Evolutionary conservation across 2,797 vertebrate genomes (phyloP).

Genomic region (Sebastes iracundus): DNA sequence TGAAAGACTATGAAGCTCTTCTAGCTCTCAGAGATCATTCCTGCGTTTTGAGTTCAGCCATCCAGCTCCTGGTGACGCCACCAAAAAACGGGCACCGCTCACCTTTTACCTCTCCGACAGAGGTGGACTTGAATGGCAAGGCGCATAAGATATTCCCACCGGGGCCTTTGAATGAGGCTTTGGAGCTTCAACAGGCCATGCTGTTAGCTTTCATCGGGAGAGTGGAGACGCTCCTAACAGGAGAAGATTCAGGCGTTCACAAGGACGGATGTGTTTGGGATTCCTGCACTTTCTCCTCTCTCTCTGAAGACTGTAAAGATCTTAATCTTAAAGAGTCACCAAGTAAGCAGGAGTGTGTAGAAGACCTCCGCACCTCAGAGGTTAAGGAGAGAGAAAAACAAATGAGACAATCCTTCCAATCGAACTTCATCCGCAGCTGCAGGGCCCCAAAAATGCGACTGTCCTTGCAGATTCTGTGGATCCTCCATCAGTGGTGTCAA

Average conservation of each 20-base stretch:
- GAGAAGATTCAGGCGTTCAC: slow-evolving; percentile 20
- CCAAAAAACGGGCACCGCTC: slow-evolving; percentile 85
- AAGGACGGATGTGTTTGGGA: slow-evolving; percentile 75
- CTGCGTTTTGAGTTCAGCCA: slow-evolving; percentile 87
- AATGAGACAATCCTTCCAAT: slow-evolving; percentile 18
- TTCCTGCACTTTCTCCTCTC: slow-evolving; percentile 51
- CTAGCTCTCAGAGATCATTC: slow-evolving; percentile 90
- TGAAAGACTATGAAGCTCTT: slow-evolving; percentile 85
- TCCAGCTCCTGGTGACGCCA: slow-evolving; percentile 85
- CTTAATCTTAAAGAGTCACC: neutral
- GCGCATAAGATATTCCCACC: slow-evolving; percentile 70
- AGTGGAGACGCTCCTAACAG: slow-evolving; percentile 79
- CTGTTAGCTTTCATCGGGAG: slow-evolving; percentile 85
- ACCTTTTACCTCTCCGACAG: slow-evolving; percentile 44
- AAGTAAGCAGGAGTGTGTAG: slow-evolving; percentile 34
- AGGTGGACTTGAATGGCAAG: slow-evolving; percentile 39
- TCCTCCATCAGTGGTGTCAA: slow-evolving; percentile 91
- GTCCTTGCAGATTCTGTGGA: slow-evolving; percentile 91
- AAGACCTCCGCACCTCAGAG: slow-evolving; percentile 45
- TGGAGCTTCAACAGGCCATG: slow-evolving; percentile 90
- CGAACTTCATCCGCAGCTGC: slow-evolving; percentile 24
- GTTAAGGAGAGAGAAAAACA: slow-evolving; percentile 53
- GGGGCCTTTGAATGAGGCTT: slow-evolving; percentile 81
- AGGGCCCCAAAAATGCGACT: slow-evolving; percentile 87
- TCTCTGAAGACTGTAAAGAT: slow-evolving; percentile 19